Base-by-base conservation (phyloP, 2,888 invertebrate species). In the Stenchaetothrips biformis region DNA sequence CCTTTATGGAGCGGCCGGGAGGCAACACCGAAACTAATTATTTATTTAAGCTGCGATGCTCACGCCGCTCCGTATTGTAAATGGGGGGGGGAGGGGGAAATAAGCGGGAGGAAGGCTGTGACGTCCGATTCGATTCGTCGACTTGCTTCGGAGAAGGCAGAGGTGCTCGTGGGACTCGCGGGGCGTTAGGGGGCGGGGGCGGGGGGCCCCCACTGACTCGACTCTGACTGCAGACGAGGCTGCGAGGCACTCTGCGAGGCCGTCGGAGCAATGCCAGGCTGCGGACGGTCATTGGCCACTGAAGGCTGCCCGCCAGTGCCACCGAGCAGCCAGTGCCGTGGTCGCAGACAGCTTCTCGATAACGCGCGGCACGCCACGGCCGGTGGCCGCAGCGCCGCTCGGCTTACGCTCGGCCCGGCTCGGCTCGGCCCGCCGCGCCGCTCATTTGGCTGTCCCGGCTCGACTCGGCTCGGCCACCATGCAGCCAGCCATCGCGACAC, bases 291-390 rank as follows among this genome's bases (percentile, higher is more conserved):
- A 21, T 74, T 74, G 67, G 67, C 67, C 67, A 74, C 9, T 74
- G 67, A 74, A 74, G 67, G 67, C 67, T 74, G 21, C 25, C 13
- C 53, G 9, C 53, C 53, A 18, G 37, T 37, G 37, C 37, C 53
- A 13, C 53, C 53, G 53, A 13, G 53, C 53, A 0, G 59, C 59
- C 18, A 59, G 18, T 13, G 59, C 59, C 59, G 25, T 18, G 67
- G 67, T 74, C 67, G 67, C 67, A 25, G 67, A 74, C 21, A 74
- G 67, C 67, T 25, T 74, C 67, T 74, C 67, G 67, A 74, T 74
- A 74, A 74, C 67, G 67, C 53, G 59, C 13, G 11, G 59, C 16
- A 13, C 18, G 59, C 37, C 37, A 37, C 37, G 37, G 37, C 53
- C 13, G n/a, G n/a, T n/a, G n/a, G n/a, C n/a, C n/a, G n/a, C n/a